Evolutionary conservation across 2,797 vertebrate genomes (phyloP).

Genomic region (Steatocranus sp.): DNA sequence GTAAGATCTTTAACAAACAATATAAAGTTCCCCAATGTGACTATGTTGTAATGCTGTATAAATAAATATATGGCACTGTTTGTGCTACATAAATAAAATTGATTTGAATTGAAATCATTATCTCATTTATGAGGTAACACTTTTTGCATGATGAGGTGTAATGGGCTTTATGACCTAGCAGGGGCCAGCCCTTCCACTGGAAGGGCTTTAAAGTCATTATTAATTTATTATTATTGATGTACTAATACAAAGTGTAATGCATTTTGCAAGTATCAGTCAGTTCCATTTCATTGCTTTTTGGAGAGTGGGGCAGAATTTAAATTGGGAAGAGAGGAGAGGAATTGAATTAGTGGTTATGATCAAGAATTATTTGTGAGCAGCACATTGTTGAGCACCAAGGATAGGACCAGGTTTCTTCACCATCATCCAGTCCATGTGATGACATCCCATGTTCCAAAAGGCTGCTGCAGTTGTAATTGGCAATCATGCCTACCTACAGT

Average conservation of each 20-base stretch:
- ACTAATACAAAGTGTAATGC: constrained; percentile 58
- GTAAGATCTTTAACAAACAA: not conserved
- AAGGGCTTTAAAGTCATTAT: not conserved
- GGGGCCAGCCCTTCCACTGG: not conserved
- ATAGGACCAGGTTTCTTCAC: constrained; percentile 10
- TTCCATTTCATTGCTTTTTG: constrained; percentile 62
- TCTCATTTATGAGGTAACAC: not conserved
- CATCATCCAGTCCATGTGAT: not conserved
- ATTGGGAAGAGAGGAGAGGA: constrained; percentile 37
- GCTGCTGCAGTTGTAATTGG: not conserved
- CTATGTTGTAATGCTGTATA: not conserved
- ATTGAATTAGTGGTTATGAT: constrained; percentile 52
- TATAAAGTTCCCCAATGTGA: not conserved
- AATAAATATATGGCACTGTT: not conserved
- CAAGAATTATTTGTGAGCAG: constrained; percentile 62
- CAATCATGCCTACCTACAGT: constrained; percentile 21
- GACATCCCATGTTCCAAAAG: not conserved
- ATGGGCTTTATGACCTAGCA: not conserved
- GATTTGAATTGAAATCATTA: not conserved
- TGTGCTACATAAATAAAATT: not conserved
- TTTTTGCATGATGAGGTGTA: not conserved
- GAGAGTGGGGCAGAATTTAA: constrained; percentile 42
- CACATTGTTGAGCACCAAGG: constrained; percentile 39
- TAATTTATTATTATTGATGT: constrained; percentile 59
- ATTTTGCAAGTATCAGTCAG: constrained; percentile 53